phyloP scores from a whole-genome alignment of 2,797 vertebrate species.

The Megalops cyprinoides region DNA sequence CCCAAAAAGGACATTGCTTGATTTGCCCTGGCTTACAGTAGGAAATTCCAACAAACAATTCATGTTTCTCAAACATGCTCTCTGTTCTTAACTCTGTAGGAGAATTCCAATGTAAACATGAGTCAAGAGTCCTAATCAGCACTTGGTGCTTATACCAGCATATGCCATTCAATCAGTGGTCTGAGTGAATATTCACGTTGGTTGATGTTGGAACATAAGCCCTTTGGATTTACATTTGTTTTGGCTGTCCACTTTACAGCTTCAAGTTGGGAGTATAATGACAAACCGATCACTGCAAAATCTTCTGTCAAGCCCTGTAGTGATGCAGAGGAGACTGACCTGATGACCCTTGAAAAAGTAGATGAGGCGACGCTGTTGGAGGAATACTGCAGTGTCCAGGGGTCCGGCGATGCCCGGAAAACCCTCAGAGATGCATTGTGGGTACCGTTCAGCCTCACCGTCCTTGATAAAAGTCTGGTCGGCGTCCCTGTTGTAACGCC shows the following conservation, averaged over 20 bases:
- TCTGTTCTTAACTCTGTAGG: neutral
- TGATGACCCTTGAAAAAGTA: conserved; percentile 37
- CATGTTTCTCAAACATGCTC: neutral
- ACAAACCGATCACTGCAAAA: no score
- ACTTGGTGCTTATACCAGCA: neutral
- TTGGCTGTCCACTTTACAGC: neutral
- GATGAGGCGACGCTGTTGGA: conserved; percentile 18
- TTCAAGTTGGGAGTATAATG: no score
- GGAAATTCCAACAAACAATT: no score
- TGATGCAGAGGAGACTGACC: neutral
- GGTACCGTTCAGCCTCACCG: conserved; percentile 14
- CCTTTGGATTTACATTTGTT: neutral
- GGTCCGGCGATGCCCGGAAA: conserved; percentile 34
- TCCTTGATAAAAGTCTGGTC: conserved; percentile 24
- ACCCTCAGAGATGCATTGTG: conserved; percentile 26
- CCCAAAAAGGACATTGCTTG: neutral
- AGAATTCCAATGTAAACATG: neutral
- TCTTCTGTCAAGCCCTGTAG: neutral
- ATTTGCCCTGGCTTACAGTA: no score
- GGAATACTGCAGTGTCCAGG: conserved; percentile 28
- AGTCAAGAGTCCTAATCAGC: neutral
- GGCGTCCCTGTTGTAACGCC: conserved; percentile 13
- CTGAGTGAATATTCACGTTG: neutral
- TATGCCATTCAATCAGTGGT: neutral
- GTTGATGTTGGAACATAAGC: neutral